A percentile compares a stretch with the other conserved stretches of the same genome.
phyloP scores from a whole-genome alignment of 2,797 vertebrate genomes.

The Austrolebias charrua region DNA sequence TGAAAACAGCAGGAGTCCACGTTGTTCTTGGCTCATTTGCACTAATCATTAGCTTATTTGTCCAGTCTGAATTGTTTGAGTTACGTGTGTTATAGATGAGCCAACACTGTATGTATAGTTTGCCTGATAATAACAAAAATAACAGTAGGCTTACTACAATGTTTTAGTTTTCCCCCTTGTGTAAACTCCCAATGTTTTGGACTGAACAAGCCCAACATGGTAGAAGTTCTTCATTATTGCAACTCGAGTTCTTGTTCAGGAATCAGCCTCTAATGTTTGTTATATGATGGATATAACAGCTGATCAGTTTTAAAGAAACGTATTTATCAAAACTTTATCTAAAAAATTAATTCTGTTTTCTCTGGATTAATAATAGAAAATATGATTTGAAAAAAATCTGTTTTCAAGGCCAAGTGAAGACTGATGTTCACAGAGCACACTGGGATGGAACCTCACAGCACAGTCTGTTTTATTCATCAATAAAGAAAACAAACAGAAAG shows the following conservation, averaged over 20 bases:
- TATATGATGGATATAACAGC: neutral
- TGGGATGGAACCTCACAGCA: neutral
- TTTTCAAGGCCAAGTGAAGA: neutral
- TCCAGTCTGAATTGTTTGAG: too few relatives aligned
- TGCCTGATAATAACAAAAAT: too few relatives aligned
- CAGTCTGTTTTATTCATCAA: neutral
- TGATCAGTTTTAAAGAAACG: neutral
- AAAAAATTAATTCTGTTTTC: neutral
- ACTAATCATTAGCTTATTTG: too few relatives aligned
- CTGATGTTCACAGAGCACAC: neutral
- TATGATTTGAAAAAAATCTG: neutral
- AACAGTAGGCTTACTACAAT: neutral
- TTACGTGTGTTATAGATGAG: too few relatives aligned
- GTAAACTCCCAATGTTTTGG: neutral
- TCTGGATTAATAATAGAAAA: slow-evolving; percentile 1
- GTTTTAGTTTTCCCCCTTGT: neutral
- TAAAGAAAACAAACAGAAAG: neutral
- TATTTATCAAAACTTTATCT: neutral
- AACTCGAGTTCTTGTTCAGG: too few relatives aligned
- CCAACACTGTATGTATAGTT: too few relatives aligned
- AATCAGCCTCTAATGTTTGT: too few relatives aligned
- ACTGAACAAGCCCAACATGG: too few relatives aligned
- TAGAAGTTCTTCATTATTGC: too few relatives aligned
- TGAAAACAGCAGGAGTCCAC: too few relatives aligned
- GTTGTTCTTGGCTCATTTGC: too few relatives aligned